These are phyloP conservation scores for Manacus vitellinus DNA, from an alignment of 2,113 vertebrate species.

Conservation along the genomic window DNA sequence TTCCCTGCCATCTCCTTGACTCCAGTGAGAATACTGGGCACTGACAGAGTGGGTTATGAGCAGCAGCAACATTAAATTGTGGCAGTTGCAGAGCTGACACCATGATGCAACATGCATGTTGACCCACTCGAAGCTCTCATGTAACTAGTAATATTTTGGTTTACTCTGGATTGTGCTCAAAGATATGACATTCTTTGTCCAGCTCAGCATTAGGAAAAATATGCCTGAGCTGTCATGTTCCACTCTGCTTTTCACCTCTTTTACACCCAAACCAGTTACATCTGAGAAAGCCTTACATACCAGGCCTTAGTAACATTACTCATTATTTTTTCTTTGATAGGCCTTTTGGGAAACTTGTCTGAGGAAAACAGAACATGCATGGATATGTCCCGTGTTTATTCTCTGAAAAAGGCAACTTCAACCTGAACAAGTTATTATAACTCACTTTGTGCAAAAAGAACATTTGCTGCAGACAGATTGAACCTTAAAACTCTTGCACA, in stretches of 20 bases:
- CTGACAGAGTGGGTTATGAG: neutral
- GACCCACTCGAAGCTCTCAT: neutral
- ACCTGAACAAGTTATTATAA: neutral
- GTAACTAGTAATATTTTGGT: rapidly evolving
- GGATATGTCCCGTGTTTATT: neutral
- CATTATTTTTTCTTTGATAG: neutral
- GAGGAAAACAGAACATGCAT: neutral
- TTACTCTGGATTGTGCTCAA: neutral
- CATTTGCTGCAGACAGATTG: neutral
- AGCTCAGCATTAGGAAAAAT: neutral
- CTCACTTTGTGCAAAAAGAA: neutral
- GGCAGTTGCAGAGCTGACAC: neutral
- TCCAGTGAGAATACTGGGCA: neutral
- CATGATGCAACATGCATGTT: rapidly evolving
- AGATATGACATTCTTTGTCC: rapidly evolving
- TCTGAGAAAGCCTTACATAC: neutral
- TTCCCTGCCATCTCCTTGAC: neutral
- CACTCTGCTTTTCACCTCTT: neutral
- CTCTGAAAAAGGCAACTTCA: neutral
- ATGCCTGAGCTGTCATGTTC: neutral
- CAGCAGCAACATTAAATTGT: rapidly evolving
- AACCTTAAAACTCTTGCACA: neutral
- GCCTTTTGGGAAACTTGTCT: neutral
- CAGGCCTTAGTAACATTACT: neutral
- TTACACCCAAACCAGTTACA: neutral